Evolutionary conservation across 2,113 vertebrate species (phyloP), one percentile per base, ranked within the genome.

Genomic region (Calyptommatus sinebrachiatus): DNA sequence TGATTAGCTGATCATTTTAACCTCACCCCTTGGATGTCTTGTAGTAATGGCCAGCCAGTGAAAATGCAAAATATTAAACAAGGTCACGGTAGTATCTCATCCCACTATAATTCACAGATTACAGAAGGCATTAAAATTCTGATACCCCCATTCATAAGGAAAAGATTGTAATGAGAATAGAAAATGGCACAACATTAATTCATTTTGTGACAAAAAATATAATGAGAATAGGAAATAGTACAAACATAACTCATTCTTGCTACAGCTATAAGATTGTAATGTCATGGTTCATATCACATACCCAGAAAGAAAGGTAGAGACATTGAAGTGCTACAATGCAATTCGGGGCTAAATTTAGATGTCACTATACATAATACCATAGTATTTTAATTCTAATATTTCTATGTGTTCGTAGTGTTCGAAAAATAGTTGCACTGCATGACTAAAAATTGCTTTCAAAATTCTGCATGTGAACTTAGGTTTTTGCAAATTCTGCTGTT

Each of bases 261-360:
- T 94, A 95, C 95, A 95, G 94, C 93, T 94, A 95, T 94, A 95
- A 95, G 94, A 95, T 95, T 95, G 93, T 95, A 95, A 95, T 93
- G 95, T 95, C 95, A 95, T 94, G 95, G 94, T 94, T 95, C 95
- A 92, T 94, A 95, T 95, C 94, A 93, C 95, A 93, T 94, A 92
- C 90, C 94, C 94, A 91, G 88, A 87, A 91, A 93, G 89, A 94
- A 93, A 94, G 91, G 90, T 89, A 88, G 91, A 83, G 88, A 88
- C 86, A 84, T 86, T 90, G 84, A 91, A 63, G 82, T 77, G 90
- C 83, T 89, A 65, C 31, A 79, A 65, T 90, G 53, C 14, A 26
- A 92, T 93, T 93, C 91, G 92, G 77, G 63, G 75, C 28, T 92
- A 89, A 91, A 92, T 90, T 88, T 88, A 89, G 78, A 81, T 86